Base-by-base conservation (phyloP, 2,113 vertebrate genomes). In the Fregetta grallaria region DNA sequence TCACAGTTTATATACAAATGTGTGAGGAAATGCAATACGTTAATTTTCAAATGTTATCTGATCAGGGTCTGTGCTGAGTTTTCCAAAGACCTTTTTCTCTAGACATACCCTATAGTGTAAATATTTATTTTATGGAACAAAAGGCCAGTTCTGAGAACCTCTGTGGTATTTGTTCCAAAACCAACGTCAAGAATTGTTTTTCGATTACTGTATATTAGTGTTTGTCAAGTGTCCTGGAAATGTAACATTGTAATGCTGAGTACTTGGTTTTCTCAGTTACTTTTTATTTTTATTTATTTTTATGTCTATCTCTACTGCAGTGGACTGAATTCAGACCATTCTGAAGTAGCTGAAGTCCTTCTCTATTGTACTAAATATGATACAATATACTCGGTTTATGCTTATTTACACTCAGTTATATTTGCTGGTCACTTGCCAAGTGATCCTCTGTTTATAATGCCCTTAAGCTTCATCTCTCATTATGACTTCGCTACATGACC, bases 71-170 rank as follows among this genome's bases (percentile, higher is more conserved):
- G 13, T 62, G 79, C 87, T 62, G 52, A 79, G 52, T 86, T 94
- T 93, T 92, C 90, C 71, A 93, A 93, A 88, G 78, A 90, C 38
- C 52, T 65, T 91, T 84, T 85, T 77, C 47, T 96, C 83, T 93
- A 67, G 79, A 92, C n/a, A 93, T 92, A 90, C 42, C 10, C 17
- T 53, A 13, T 21, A 72, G 38, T 92, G 62, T 92, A 96, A 95
- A 96, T 94, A 94, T 93, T 96, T 94, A 52, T 84, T 95, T 92
- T 92, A 20, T 86, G 93, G 47, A 91, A 96, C 91, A 94, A 85
- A 96, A 97, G 95, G 52, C 90, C 94, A 95, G 30, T 75, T 97
- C 86, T 92, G 94, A 96, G 95, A 97, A 97, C 94, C 88, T 85
- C 76, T 89, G 53, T 91, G 79, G 44, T 92, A 92, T 94, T 80